A percentile compares a stretch with the other conserved stretches of the same genome.
These are phyloP conservation scores for Neodiprion virginianus DNA, from an alignment of 1,140 invertebrate genomes.

Conservation along the genomic window DNA sequence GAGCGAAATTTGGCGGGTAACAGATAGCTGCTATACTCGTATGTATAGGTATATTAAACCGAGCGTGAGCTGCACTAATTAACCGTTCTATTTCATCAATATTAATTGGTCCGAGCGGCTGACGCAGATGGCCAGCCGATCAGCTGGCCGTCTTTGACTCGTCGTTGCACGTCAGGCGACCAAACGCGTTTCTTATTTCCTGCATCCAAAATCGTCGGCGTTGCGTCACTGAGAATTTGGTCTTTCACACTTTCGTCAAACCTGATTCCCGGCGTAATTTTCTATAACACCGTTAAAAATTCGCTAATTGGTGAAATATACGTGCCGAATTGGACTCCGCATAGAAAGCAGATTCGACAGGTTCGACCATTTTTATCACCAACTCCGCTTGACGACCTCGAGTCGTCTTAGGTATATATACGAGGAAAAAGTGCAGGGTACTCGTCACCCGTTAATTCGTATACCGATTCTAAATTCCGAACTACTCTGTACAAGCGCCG, in stretches of 20 bases:
- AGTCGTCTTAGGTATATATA: not conserved
- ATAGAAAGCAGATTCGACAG: not conserved
- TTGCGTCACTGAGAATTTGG: too few relatives aligned
- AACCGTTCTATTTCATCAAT: not conserved
- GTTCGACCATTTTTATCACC: not conserved
- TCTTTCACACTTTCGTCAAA: too few relatives aligned
- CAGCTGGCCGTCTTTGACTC: not conserved
- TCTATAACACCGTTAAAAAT: not conserved
- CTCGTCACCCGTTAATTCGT: too few relatives aligned
- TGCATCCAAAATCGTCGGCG: too few relatives aligned
- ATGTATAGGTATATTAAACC: not conserved
- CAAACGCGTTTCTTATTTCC: not conserved
- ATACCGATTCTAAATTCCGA: too few relatives aligned
- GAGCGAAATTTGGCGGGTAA: too few relatives aligned
- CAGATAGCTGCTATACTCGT: too few relatives aligned
- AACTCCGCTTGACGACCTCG: not conserved
- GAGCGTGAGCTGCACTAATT: not conserved
- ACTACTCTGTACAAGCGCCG: too few relatives aligned
- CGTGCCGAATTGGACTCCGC: not conserved
- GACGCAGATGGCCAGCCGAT: not conserved
- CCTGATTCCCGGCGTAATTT: too few relatives aligned
- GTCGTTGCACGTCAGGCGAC: not conserved
- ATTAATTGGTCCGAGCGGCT: not conserved
- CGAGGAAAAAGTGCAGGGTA: too few relatives aligned
- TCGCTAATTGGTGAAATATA: not conserved